Conservation (phyloP, 2,888 invertebrate species). For the Cheilosia pagana region DNA sequence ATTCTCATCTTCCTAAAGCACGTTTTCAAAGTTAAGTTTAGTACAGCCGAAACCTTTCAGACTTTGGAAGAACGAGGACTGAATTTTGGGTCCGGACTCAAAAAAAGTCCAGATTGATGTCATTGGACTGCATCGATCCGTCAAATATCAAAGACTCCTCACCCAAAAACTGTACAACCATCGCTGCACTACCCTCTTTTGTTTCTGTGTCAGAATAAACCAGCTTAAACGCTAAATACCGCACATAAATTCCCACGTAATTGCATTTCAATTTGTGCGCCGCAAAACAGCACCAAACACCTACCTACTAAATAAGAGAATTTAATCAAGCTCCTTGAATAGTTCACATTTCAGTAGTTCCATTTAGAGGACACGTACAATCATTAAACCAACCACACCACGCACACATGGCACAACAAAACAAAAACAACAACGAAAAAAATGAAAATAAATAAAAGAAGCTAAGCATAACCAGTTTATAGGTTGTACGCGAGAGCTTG, state of each 20-base stretch:
- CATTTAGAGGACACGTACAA: slow-evolving; percentile 44
- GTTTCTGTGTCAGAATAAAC: too few species aligned
- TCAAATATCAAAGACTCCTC: too few species aligned
- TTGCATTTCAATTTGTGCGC: slow-evolving; percentile 57
- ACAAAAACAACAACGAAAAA: too few species aligned
- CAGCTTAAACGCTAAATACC: background rate
- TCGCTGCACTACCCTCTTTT: too few species aligned
- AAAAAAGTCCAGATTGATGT: too few species aligned
- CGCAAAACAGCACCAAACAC: background rate
- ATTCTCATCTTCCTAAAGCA: too few species aligned
- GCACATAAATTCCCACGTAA: slow-evolving; percentile 17
- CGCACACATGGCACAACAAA: slow-evolving; percentile 4
- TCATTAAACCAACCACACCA: slow-evolving; percentile 51
- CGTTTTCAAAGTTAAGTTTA: too few species aligned
- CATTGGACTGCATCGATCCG: too few species aligned
- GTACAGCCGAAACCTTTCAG: too few species aligned
- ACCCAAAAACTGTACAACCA: too few species aligned
- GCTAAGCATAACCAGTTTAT: slow-evolving; percentile 47
- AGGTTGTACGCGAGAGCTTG: slow-evolving; percentile 49
- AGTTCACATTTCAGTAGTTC: slow-evolving; percentile 54
- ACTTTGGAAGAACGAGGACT: too few species aligned
- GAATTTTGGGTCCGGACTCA: too few species aligned
- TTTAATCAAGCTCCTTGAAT: slow-evolving; percentile 62
- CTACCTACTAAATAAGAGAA: slow-evolving; percentile 49
- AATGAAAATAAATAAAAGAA: slow-evolving; percentile 19